phyloP scores from a whole-genome alignment of 2,888 invertebrate genomes.

The Conops quadrifasciatus region DNA sequence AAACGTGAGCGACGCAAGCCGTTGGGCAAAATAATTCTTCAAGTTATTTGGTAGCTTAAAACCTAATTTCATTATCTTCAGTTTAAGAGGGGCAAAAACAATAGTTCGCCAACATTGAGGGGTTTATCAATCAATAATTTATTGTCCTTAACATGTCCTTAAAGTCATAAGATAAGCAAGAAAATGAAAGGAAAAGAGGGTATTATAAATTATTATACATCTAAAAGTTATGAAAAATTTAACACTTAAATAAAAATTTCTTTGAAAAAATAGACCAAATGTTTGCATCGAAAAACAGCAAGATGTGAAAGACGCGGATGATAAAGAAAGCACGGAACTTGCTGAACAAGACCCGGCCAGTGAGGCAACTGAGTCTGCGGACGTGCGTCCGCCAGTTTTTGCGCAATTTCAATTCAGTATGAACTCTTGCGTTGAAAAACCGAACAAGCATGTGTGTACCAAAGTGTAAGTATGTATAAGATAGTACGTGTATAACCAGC shows the following conservation, averaged over 20 bases:
- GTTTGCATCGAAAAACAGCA: slow-evolving; percentile 72
- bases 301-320: slow-evolving; percentile 52
- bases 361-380: slow-evolving; percentile 47
- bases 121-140: too few species aligned
- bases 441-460: slow-evolving; percentile 63
- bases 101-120: too few species aligned
- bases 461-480: slow-evolving; percentile 59
- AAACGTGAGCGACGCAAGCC: too few species aligned
- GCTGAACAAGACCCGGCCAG: slow-evolving; percentile 45
- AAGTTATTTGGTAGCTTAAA: too few species aligned
- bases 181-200: too few species aligned
- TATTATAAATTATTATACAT: too few species aligned
- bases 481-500: slow-evolving; percentile 1
- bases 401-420: slow-evolving; percentile 63
- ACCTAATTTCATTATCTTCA: too few species aligned
- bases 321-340: slow-evolving; percentile 50
- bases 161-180: too few species aligned
- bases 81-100: too few species aligned
- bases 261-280: slow-evolving; percentile 66
- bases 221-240: background rate
- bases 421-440: slow-evolving; percentile 64
- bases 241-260: background rate
- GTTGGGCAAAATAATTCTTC: too few species aligned
- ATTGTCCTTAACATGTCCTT: too few species aligned
- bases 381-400: slow-evolving; percentile 51